Base-by-base conservation (phyloP, 2,797 vertebrate species). In the Macropodus opercularis region DNA sequence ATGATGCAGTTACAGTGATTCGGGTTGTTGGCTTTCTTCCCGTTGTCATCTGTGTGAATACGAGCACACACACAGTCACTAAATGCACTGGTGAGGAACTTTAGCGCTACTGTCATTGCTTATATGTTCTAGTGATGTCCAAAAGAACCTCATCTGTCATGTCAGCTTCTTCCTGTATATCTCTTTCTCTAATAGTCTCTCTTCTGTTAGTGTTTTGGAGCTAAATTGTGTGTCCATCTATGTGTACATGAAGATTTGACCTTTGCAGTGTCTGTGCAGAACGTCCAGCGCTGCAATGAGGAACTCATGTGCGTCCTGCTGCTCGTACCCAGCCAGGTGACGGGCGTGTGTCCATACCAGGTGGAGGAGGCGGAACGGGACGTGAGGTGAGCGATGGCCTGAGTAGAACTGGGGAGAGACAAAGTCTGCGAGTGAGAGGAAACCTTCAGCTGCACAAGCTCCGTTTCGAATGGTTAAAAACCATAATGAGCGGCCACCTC, bases 1-100 rank as follows among this genome's bases (percentile, higher is more conserved):
- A 96, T 96, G 90, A 97, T 97, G 91, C 96, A 97, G 92, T 95
- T 96, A 92, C 95, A 97, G 92, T 97, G 95, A 91, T 97, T 96
- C 90, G 88, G 96, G 87, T 97, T 98, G 93, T 94, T 98, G 90
- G 96, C 95, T 91, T 98, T 98, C 89, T 98, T 98, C 80, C 96
- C 96, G 2, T 96, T 97, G 81, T 98, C 96, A 48, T 97, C 96
- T 84, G 61, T 24, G 40, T 13, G 18, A 38, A 66, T 0, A 40
- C 0, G 59, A 19, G 53, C 5, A 57, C 5, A 65, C 22, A n/a
- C n/a, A n/a, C n/a, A 46, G 43, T 69, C 55, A 68, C 40, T 65
- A 47, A 76, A 65, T 58, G 49, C 41, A 26, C 36, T 50, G 56
- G 68, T 38, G 72, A 68, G 62, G 44, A 60, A 71, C 70, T 44